Evolutionary conservation across 2,888 invertebrate species (phyloP).

Genomic region (Eubasilissa splendida): DNA sequence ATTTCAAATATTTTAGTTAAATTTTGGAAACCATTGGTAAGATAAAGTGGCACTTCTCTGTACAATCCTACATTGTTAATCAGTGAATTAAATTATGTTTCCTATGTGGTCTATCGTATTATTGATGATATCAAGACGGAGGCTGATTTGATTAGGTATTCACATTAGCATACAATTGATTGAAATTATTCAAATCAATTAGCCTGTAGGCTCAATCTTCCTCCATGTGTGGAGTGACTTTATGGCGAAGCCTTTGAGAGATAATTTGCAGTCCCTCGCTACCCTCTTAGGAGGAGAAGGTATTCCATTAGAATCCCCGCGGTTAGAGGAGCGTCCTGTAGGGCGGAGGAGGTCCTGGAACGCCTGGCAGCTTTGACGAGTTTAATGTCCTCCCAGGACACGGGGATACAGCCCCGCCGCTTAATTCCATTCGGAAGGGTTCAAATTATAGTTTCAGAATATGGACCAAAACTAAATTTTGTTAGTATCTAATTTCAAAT

Average conservation of each 20-base stretch:
- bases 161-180: neutral
- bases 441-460: neutral
- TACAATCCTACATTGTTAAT: no score
- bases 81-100: no score
- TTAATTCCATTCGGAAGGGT: conserved; percentile 28
- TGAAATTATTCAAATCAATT: conserved; percentile 24
- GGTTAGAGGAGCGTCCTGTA: conserved; percentile 5
- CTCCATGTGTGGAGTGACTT: conserved; percentile 1
- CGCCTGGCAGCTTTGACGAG: neutral
- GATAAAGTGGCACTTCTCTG: no score
- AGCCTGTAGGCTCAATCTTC: neutral
- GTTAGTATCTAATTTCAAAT: no score
- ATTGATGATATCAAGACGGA: conserved; percentile 6
- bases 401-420: neutral
- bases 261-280: conserved; percentile 23
- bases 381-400: neutral
- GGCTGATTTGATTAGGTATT: conserved; percentile 8
- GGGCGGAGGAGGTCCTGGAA: neutral
- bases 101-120: neutral
- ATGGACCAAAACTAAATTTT: no score
- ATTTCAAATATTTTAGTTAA: no score
- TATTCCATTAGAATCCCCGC: conserved; percentile 16
- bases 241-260: conserved; percentile 10
- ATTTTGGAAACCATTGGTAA: no score
- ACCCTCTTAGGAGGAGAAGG: conserved; percentile 12